Conservation (phyloP, 2,113 vertebrate genomes). For the Etheostoma spectabile region DNA sequence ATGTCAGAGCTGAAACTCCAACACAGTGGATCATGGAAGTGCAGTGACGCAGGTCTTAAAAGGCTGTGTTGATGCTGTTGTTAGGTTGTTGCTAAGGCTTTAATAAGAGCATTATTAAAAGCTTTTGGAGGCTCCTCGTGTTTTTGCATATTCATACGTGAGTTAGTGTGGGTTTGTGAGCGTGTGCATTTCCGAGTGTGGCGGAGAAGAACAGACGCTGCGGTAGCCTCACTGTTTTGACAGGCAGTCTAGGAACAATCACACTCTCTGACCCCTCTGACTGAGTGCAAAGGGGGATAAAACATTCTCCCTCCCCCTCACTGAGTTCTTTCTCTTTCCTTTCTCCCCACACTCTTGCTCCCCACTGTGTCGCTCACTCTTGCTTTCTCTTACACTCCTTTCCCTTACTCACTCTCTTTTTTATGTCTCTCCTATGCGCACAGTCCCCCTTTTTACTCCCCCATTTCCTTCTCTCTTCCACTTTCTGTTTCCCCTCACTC, state of each 20-base stretch:
- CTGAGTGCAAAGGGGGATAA: slow-evolving; percentile 76
- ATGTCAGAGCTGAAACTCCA: slow-evolving; percentile 34
- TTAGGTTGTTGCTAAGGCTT: slow-evolving; percentile 51
- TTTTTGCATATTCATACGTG: slow-evolving; percentile 35
- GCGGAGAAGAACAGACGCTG: slow-evolving; percentile 56
- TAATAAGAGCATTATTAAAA: slow-evolving; percentile 24
- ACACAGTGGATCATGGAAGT: slow-evolving; percentile 40
- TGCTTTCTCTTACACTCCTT: slow-evolving; percentile 56
- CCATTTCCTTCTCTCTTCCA: not conserved
- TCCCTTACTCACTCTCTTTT: slow-evolving; percentile 39
- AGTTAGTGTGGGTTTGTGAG: slow-evolving; percentile 43
- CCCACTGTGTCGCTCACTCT: slow-evolving; percentile 55
- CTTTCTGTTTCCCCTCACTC: slow-evolving; percentile 10
- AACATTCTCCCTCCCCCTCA: slow-evolving; percentile 57
- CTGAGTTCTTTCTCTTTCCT: slow-evolving; percentile 58
- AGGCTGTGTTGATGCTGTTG: slow-evolving; percentile 45
- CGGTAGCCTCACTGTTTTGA: slow-evolving; percentile 80
- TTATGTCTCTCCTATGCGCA: slow-evolving; percentile 16
- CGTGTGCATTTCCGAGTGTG: slow-evolving; percentile 46
- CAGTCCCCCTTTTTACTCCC: slow-evolving; percentile 15
- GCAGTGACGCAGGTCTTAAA: slow-evolving; percentile 72
- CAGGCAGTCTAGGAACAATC: slow-evolving; percentile 77
- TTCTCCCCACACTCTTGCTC: slow-evolving; percentile 54
- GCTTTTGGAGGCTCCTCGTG: slow-evolving; percentile 31
- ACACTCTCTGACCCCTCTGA: slow-evolving; percentile 82